phyloP scores from a whole-genome alignment of 2,888 invertebrate species.

The Molorchus minor region DNA sequence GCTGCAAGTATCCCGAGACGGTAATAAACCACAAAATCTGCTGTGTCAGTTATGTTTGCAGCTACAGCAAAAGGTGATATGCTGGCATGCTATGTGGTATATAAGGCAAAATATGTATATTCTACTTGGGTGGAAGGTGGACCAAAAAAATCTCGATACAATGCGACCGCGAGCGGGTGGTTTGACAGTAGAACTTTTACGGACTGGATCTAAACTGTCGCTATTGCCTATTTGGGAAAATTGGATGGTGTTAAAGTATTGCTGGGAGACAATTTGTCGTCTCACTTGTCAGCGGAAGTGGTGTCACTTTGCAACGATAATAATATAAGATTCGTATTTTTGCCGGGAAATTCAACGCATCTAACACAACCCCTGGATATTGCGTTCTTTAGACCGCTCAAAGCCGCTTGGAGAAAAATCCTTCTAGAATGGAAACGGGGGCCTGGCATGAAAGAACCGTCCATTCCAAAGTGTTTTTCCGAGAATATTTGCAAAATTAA shows the following conservation, averaged over 20 bases:
- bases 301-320: neutral
- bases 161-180: constrained; percentile 12
- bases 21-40: no score
- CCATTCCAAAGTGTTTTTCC: constrained; percentile 22
- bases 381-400: constrained; percentile 18
- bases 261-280: constrained; percentile 21
- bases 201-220: constrained; percentile 14
- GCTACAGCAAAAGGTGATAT: no score
- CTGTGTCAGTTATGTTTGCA: no score
- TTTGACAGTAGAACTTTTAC: constrained; percentile 13
- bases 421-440: constrained; percentile 16
- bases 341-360: neutral
- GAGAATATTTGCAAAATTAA: constrained; percentile 14
- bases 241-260: constrained; percentile 18
- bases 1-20: constrained; percentile 4
- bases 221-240: constrained; percentile 19
- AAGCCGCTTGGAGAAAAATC: constrained; percentile 17
- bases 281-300: constrained; percentile 4
- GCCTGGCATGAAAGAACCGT: constrained; percentile 23
- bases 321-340: neutral
- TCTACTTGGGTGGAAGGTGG: constrained; percentile 4
- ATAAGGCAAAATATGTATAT: constrained; percentile 1
- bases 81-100: no score
- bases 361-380: constrained; percentile 17
- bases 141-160: constrained; percentile 11